Percentiles rank a stretch among this genome's conserved stretches.
Conservation (phyloP, 2,888 invertebrate species). For the Athetis lepigone region DNA sequence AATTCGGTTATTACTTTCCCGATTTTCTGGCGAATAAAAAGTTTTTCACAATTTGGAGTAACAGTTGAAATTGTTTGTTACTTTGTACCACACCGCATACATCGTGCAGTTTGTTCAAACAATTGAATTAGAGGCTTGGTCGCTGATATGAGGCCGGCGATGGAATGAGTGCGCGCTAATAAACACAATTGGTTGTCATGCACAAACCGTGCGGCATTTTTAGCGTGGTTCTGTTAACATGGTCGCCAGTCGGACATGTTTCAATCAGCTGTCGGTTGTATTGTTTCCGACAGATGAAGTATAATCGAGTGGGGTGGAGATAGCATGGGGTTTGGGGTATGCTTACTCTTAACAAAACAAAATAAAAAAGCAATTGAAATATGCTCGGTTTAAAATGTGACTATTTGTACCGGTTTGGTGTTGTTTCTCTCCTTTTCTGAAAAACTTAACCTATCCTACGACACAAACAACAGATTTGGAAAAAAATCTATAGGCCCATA, state of each 20-base stretch:
- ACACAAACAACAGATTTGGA: no score
- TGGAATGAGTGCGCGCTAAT: constrained; percentile 51
- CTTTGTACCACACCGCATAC: constrained; percentile 33
- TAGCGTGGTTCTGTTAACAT: constrained; percentile 13
- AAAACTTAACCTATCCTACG: no score
- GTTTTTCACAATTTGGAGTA: constrained; percentile 20
- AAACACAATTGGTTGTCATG: constrained; percentile 56
- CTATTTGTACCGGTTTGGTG: no score
- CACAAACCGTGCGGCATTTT: constrained; percentile 37
- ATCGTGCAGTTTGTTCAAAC: constrained; percentile 44
- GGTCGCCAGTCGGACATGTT: constrained; percentile 33
- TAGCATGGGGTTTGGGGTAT: background rate
- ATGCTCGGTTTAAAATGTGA: no score
- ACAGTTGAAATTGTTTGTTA: constrained; percentile 29
- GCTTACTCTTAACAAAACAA: background rate
- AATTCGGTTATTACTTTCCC: constrained; percentile 21
- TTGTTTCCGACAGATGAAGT: constrained; percentile 29
- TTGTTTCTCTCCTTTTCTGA: no score
- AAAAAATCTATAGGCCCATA: no score
- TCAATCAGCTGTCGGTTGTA: constrained; percentile 49
- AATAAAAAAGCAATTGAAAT: no score
- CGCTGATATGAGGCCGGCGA: constrained; percentile 20
- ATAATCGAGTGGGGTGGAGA: background rate
- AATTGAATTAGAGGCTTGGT: constrained; percentile 56
- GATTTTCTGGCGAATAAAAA: constrained; percentile 23